phyloP scores from a whole-genome alignment of 2,888 invertebrate species.

The Crossocerus cetratus region DNA sequence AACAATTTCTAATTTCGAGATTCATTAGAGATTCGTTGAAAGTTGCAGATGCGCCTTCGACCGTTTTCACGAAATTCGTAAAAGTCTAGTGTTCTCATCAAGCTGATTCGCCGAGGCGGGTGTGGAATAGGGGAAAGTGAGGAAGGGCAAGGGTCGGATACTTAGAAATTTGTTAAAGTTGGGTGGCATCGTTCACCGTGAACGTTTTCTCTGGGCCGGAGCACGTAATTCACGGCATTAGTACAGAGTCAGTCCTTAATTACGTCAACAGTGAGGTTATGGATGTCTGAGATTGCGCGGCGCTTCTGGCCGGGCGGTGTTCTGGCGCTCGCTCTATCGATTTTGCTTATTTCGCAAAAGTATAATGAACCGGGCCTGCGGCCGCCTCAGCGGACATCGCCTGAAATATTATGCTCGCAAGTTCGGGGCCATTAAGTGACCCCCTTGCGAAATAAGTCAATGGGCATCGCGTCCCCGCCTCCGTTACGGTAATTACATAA shows the following conservation, averaged over 20 bases:
- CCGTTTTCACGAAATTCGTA: no score
- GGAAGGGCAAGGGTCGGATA: slow-evolving; percentile 56
- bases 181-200: slow-evolving; percentile 57
- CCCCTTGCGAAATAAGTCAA: not conserved
- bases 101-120: no score
- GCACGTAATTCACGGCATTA: slow-evolving; percentile 66
- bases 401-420: not conserved
- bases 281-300: slow-evolving; percentile 39
- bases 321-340: slow-evolving; percentile 37
- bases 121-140: no score
- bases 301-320: slow-evolving; percentile 11
- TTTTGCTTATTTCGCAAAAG: slow-evolving; percentile 27
- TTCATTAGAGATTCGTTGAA: no score
- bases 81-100: no score
- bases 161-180: slow-evolving; percentile 62
- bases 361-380: not conserved
- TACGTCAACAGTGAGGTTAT: slow-evolving; percentile 51
- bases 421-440: not conserved
- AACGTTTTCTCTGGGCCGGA: slow-evolving; percentile 53
- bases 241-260: slow-evolving; percentile 66
- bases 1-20: no score
- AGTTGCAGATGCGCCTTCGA: no score
- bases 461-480: not conserved
- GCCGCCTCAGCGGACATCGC: slow-evolving; percentile 1
- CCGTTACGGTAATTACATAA: slow-evolving; percentile 3